phyloP scores from a whole-genome alignment of 2,113 vertebrate species.

The Brachypodius melanocephalos region DNA sequence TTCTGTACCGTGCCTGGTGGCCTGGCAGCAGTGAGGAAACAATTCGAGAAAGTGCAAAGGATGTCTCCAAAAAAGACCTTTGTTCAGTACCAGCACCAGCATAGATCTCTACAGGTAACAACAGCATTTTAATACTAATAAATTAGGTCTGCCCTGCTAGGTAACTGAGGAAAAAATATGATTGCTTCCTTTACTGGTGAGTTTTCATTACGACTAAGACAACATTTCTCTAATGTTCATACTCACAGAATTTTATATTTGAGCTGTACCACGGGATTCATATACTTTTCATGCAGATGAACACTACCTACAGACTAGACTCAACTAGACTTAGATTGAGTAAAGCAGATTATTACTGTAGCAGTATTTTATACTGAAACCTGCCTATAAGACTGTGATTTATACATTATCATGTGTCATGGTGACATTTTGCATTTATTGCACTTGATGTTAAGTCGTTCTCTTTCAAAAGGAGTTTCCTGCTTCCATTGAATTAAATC shows the following conservation, averaged over 20 bases:
- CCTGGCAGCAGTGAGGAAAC: slow-evolving; percentile 87
- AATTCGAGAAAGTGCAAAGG: slow-evolving; percentile 84
- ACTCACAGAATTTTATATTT: not conserved
- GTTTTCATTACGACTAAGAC: not conserved
- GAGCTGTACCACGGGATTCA: not conserved
- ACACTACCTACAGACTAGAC: not conserved
- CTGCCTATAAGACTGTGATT: not conserved
- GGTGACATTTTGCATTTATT: slow-evolving; percentile 14
- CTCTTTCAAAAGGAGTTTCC: slow-evolving; percentile 20
- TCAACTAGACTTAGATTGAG: not conserved
- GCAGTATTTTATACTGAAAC: not conserved
- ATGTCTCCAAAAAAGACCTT: slow-evolving; percentile 76
- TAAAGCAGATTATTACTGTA: not conserved
- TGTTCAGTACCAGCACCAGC: slow-evolving; percentile 80
- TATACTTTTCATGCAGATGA: not conserved
- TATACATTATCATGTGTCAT: not conserved
- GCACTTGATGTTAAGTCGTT: slow-evolving; percentile 18
- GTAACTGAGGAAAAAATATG: not conserved
- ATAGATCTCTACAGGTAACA: slow-evolving; percentile 85
- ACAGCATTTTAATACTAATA: not conserved
- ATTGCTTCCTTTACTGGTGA: not conserved
- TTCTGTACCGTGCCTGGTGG: slow-evolving; percentile 86
- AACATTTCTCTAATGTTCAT: not conserved
- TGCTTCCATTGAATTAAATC: slow-evolving; percentile 7
- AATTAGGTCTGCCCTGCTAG: not conserved